Base-by-base conservation (phyloP, 2,797 vertebrate species). In the Balearica regulorum region DNA sequence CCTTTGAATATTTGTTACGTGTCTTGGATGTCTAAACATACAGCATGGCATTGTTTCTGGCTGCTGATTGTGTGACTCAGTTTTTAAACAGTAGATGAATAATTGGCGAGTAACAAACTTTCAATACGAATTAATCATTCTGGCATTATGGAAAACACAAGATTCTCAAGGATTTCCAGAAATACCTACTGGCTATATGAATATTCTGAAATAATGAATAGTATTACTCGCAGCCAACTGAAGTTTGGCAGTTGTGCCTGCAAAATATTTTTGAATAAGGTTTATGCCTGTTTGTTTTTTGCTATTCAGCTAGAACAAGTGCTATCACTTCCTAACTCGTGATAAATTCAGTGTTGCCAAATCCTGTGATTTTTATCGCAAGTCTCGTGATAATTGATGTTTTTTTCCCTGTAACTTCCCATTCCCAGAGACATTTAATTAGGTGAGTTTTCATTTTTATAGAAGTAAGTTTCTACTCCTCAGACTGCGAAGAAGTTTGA, bases 121-220 rank as follows among this genome's bases (percentile, higher is more conserved):
- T 72, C 89, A 90, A 88, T 93, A 94, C 62, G 71, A 90, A 95
- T 95, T 86, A 92, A 91, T 96, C 89, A 90, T 82, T 81, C 58
- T 84, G 66, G 62, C 58, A 25, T 79, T 81, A 70, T 89, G 92
- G 94, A 96, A 95, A 96, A 97, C 0, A 6, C 62, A 64, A 41
- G 58, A 82, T 96, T 96, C 95, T 94, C 82, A 93, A 93, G 77
- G 94, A 92, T 96, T 93, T 96, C 91, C 92, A 97, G 79, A 96
- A 96, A 88, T 93, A 94, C 81, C 87, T 95, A 72, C 49, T 72
- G 72, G 93, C 81, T 89, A 48, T 87, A 72, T 84, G 95, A 93
- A 95, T 94, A 93, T 95, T 96, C 92, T 94, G 69, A 93, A 90
- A 95, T 91, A 94, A 91, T 81, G 76, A 97, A 87, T 86, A 87